A percentile compares a stretch with the other conserved stretches of the same genome.
Evolutionary conservation across 2,888 invertebrate genomes (phyloP).

Genomic region (Amphipoea oculea): DNA sequence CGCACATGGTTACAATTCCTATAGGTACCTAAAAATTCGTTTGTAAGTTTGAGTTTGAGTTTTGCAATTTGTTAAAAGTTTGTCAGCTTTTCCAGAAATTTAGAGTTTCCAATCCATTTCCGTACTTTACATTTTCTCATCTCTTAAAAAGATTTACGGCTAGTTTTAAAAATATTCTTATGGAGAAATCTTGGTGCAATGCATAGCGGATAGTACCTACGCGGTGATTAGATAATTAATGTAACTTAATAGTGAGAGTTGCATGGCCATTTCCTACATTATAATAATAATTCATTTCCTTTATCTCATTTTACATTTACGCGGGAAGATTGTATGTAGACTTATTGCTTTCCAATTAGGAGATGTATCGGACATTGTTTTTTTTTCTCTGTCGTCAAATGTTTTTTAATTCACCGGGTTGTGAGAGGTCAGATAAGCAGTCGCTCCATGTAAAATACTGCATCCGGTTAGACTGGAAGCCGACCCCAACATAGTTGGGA

Average conservation of each 20-base stretch:
- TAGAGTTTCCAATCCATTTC: not conserved
- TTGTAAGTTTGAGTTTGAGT: no score
- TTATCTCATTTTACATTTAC: constrained; percentile 42
- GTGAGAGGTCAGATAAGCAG: no score
- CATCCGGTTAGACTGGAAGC: no score
- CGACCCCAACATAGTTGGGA: no score
- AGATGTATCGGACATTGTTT: not conserved
- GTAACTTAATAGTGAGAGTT: constrained; percentile 54
- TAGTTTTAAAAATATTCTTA: not conserved
- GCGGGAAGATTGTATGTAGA: not conserved
- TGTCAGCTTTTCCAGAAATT: not conserved
- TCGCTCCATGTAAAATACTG: no score
- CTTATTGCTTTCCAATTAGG: constrained; percentile 14
- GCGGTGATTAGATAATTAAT: constrained; percentile 48
- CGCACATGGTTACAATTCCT: not conserved
- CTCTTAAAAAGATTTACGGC: not conserved
- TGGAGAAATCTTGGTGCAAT: not conserved
- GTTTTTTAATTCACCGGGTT: no score
- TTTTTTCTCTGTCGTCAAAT: not conserved
- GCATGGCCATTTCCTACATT: constrained; percentile 46
- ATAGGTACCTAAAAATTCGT: not conserved
- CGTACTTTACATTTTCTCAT: not conserved
- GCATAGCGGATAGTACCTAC: constrained; percentile 10
- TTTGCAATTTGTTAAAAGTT: not conserved
- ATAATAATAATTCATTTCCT: constrained; percentile 54